Evolutionary conservation across 2,113 vertebrate species (phyloP).

Genomic region (Corvus moneduloides): DNA sequence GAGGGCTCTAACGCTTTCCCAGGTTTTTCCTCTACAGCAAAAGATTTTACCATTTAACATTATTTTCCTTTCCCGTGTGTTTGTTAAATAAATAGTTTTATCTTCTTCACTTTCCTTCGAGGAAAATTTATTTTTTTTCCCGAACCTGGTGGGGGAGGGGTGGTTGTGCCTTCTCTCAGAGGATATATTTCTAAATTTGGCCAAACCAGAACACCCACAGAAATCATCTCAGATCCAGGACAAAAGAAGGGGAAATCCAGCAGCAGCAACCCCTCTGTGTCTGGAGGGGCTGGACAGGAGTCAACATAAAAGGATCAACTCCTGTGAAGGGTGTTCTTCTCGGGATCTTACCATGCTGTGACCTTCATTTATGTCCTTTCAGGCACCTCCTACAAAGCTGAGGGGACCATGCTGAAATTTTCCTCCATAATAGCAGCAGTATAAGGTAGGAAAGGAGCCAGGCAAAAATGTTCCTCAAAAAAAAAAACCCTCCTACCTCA

Average conservation of each 20-base stretch:
- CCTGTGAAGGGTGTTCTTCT: neutral
- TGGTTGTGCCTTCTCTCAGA: too few relatives aligned
- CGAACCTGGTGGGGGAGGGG: too few relatives aligned
- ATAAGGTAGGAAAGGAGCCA: neutral
- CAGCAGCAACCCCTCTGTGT: neutral
- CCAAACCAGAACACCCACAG: too few relatives aligned
- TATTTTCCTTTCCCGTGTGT: too few relatives aligned
- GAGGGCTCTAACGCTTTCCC: too few relatives aligned
- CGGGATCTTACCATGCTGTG: neutral
- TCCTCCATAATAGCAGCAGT: neutral
- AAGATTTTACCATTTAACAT: too few relatives aligned
- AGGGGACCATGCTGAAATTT: neutral
- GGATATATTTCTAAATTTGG: too few relatives aligned
- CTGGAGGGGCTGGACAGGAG: neutral
- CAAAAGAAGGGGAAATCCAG: neutral
- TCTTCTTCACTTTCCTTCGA: too few relatives aligned
- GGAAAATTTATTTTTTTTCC: too few relatives aligned
- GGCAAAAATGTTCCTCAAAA: neutral
- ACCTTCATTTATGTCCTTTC: neutral
- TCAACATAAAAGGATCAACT: neutral
- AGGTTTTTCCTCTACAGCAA: too few relatives aligned
- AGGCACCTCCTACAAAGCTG: neutral
- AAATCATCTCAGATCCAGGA: neutral
- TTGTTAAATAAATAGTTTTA: too few relatives aligned
- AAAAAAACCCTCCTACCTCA: neutral